These are phyloP conservation scores for Litocranius walleri DNA, from an alignment of 2,113 vertebrate species.

Conservation along the genomic window DNA sequence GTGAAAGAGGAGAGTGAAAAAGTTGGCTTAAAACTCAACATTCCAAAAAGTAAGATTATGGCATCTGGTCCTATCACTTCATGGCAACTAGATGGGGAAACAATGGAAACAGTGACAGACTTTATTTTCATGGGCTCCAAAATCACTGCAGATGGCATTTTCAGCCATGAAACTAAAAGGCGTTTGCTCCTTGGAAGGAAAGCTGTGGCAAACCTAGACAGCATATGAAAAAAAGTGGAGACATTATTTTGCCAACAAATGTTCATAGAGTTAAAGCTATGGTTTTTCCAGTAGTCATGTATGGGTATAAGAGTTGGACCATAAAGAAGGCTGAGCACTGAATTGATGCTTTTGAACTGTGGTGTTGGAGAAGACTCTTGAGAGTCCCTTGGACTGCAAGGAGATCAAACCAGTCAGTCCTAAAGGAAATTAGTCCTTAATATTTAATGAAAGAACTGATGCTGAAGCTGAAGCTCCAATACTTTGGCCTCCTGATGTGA, in stretches of 20 bases:
- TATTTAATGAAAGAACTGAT: background rate
- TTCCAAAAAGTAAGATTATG: background rate
- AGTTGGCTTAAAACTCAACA: background rate
- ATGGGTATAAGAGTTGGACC: background rate
- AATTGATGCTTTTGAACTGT: background rate
- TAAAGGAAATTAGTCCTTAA: background rate
- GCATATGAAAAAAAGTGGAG: background rate
- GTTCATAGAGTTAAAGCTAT: background rate
- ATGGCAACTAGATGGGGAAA: background rate
- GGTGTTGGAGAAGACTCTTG: background rate
- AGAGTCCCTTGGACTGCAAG: background rate
- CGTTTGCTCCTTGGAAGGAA: background rate
- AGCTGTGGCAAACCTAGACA: background rate
- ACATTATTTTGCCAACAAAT: background rate
- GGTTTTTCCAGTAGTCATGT: background rate
- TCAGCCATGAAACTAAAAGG: background rate
- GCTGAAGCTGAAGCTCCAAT: background rate
- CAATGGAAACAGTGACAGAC: background rate
- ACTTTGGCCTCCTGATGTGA: background rate
- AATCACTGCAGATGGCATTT: background rate
- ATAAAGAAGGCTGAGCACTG: background rate
- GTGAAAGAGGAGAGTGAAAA: background rate
- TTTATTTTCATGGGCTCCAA: background rate
- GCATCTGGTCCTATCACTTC: background rate
- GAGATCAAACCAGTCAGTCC: background rate